Base-by-base conservation (phyloP, 1,140 invertebrate species). In the Lepidurus arcticus region DNA sequence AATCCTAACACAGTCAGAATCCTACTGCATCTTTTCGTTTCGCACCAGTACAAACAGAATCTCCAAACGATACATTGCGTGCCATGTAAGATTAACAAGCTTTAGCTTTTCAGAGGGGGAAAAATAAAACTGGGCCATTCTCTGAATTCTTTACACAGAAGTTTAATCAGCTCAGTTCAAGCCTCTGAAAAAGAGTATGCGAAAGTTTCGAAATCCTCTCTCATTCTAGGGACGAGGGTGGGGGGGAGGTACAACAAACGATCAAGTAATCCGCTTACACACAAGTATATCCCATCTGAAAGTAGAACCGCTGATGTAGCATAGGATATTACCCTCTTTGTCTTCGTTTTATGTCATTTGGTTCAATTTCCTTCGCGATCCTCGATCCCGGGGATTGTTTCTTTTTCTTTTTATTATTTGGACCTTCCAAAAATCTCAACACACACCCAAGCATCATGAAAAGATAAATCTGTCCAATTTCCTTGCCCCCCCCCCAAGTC, bases 221-320 rank as follows among this genome's bases (percentile, higher is more conserved):
- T 34, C 34, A 4, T 34, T 4, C 34, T 34, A 34, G 34, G 34
- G 34, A 34, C 34, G 21, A 3, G 53, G 21, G 13, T 16, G 16
- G 16, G 45, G n/a, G 21, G 13, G 53, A n/a, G 13, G 6, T 65
- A 65, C 53, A 21, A 65, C 53, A 65, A 16, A 65, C 53, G 53
- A 65, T 65, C 53, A 65, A 65, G 13, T 65, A 65, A 65, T 65
- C 53, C 53, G 53, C 53, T 65, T 65, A 65, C 53, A 65, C 16
- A n/a, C 53, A 13, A 65, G 53, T 21, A 13, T 21, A 65, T 65
- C 53, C 53, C 53, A 65, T 65, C 53, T n/a, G 53, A 65, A 65
- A 9, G n/a, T 65, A 16, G 53, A 65, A 16, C 53, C 21, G 53
- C 53, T 65, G 13, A 65, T 65, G n/a, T 16, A 65, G 53, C 13